Percentiles rank a stretch among this genome's conserved stretches.
phyloP scores from a whole-genome alignment of 1,140 invertebrate genomes.

The Telenomus remus region DNA sequence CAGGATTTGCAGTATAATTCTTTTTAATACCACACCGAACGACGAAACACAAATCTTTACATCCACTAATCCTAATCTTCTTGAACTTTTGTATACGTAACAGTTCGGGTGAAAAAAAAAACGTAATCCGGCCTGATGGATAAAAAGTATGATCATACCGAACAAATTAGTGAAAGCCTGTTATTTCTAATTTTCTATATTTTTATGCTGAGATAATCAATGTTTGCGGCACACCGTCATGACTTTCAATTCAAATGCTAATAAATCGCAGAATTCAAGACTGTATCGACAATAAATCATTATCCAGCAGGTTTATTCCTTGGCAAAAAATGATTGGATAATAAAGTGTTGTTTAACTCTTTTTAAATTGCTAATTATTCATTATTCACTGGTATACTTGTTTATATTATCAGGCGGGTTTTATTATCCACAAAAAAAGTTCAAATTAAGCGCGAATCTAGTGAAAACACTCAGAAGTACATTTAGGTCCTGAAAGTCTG shows the following conservation, averaged over 20 bases:
- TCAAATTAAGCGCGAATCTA: too few relatives aligned
- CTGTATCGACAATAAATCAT: slow-evolving; percentile 21
- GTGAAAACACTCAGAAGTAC: too few relatives aligned
- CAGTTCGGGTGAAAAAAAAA: slow-evolving; percentile 4
- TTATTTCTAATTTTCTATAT: slow-evolving; percentile 3
- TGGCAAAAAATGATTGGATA: slow-evolving; percentile 26
- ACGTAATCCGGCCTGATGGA: slow-evolving; percentile 5
- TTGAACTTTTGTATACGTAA: slow-evolving; percentile 6
- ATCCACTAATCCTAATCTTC: slow-evolving; percentile 16
- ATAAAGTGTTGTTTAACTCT: slow-evolving; percentile 34
- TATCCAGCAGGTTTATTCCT: slow-evolving; percentile 13
- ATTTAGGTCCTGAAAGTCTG: too few relatives aligned
- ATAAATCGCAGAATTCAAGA: slow-evolving; percentile 20
- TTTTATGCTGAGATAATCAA: slow-evolving; percentile 6
- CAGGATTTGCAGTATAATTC: slow-evolving; percentile 15
- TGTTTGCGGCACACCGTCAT: neutral
- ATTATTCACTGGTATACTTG: neutral
- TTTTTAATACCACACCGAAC: slow-evolving; percentile 10
- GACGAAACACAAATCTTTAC: slow-evolving; percentile 1
- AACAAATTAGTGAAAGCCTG: slow-evolving; percentile 18
- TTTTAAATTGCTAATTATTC: slow-evolving; percentile 22
- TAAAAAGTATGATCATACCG: neutral
- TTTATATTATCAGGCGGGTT: too few relatives aligned
- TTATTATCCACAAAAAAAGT: too few relatives aligned
- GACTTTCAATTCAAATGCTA: slow-evolving; percentile 22